Conservation (phyloP, 2,113 vertebrate genomes). For the Gnathonemus longibarbis region DNA sequence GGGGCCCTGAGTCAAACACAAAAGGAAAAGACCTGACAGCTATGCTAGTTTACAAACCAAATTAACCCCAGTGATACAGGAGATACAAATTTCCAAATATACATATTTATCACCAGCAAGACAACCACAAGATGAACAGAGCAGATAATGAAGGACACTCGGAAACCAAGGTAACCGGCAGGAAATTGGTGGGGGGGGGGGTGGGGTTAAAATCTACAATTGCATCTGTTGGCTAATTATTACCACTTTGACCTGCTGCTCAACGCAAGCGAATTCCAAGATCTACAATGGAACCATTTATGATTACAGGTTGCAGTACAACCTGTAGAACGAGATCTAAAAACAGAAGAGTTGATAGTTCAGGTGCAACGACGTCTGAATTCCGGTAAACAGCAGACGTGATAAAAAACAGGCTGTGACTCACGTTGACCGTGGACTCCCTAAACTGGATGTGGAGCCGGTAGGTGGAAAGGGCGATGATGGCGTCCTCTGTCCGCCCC, state of each 20-base stretch:
- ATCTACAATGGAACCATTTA: neutral
- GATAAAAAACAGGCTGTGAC: constrained; percentile 28
- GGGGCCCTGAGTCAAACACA: neutral
- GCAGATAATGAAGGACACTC: neutral
- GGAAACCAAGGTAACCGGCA: neutral
- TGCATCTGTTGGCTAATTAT: neutral
- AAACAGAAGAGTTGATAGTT: neutral
- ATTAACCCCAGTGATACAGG: neutral
- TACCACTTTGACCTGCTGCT: neutral
- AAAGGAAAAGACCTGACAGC: neutral
- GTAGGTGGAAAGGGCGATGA: constrained; percentile 93
- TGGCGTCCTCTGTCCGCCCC: constrained; percentile 83
- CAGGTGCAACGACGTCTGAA: neutral
- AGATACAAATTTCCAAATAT: neutral
- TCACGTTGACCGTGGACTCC: constrained; percentile 89
- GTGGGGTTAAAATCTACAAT: neutral
- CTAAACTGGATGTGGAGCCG: constrained; percentile 96
- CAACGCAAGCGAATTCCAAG: neutral
- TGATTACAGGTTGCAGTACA: neutral
- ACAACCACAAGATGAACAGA: neutral
- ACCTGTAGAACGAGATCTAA: neutral
- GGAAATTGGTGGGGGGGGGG: neutral
- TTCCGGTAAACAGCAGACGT: neutral
- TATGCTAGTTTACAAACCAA: neutral
- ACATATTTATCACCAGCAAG: neutral